Evolutionary conservation across 2,888 invertebrate genomes (phyloP).

Genomic region (Beris chalybata): DNA sequence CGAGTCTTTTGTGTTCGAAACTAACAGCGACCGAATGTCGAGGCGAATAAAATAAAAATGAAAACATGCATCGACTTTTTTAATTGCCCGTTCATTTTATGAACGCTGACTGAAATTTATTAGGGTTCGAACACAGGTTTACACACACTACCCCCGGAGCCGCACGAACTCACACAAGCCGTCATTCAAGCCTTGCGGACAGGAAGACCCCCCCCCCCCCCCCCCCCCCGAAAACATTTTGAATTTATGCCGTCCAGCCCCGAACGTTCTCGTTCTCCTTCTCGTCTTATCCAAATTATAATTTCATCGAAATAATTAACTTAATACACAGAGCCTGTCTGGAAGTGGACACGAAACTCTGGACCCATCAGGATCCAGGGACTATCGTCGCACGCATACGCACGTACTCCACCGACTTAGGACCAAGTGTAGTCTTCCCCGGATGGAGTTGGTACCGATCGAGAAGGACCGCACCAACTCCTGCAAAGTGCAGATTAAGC

Average conservation of each 20-base stretch:
- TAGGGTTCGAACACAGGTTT: constrained; percentile 30
- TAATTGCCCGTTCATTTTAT: constrained; percentile 35
- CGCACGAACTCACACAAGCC: not conserved
- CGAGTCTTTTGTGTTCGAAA: not conserved
- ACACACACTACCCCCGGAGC: not conserved
- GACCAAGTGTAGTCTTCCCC: not conserved
- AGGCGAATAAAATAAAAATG: no score
- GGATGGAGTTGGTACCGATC: not conserved
- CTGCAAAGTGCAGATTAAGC: constrained; percentile 24
- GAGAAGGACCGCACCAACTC: constrained; percentile 3
- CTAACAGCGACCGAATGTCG: no score
- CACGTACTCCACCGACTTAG: constrained; percentile 2
- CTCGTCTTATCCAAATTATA: constrained; percentile 34
- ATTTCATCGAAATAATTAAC: constrained; percentile 36
- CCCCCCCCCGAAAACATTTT: constrained; percentile 8
- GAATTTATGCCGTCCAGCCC: constrained; percentile 2
- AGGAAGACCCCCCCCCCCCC: not conserved
- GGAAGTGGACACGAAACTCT: not conserved
- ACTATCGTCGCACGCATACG: constrained; percentile 17
- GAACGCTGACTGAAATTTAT: constrained; percentile 32
- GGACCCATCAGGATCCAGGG: not conserved
- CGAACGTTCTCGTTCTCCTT: constrained; percentile 5
- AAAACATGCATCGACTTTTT: constrained; percentile 25
- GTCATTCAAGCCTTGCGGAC: not conserved
- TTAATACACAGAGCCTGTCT: not conserved